Evolutionary conservation across 2,113 vertebrate species (phyloP).

Genomic region (Neotragus pygmaeus): DNA sequence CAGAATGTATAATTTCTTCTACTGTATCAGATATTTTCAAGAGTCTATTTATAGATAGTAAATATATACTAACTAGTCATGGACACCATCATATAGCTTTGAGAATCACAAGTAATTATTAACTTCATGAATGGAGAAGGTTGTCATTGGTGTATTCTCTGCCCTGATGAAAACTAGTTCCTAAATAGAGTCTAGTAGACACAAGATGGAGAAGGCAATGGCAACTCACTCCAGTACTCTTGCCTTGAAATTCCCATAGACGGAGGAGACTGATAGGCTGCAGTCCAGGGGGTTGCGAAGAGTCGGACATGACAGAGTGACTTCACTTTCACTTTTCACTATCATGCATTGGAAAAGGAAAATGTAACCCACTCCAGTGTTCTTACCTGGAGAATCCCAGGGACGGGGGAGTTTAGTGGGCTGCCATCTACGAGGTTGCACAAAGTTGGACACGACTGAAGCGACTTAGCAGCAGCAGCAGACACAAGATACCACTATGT

Average conservation of each 20-base stretch:
- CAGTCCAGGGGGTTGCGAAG: too few species aligned
- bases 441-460: too few species aligned
- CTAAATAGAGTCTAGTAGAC: neutral
- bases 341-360: too few species aligned
- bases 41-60: neutral
- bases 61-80: neutral
- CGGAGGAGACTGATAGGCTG: accelerated
- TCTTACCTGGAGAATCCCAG: too few species aligned
- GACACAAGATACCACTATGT: neutral
- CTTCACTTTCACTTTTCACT: too few species aligned
- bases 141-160: neutral
- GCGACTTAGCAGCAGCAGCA: too few species aligned
- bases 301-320: accelerated
- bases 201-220: neutral
- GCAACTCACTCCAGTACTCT: too few species aligned
- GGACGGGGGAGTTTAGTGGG: too few species aligned
- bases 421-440: accelerated
- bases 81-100: neutral
- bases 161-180: neutral
- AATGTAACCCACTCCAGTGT: too few species aligned
- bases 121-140: neutral
- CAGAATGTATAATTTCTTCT: neutral
- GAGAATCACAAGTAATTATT: neutral
- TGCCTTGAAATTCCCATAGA: too few species aligned
- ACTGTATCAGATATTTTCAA: neutral